phyloP scores from a whole-genome alignment of 2,113 vertebrate species.

The Zootoca vivipara region DNA sequence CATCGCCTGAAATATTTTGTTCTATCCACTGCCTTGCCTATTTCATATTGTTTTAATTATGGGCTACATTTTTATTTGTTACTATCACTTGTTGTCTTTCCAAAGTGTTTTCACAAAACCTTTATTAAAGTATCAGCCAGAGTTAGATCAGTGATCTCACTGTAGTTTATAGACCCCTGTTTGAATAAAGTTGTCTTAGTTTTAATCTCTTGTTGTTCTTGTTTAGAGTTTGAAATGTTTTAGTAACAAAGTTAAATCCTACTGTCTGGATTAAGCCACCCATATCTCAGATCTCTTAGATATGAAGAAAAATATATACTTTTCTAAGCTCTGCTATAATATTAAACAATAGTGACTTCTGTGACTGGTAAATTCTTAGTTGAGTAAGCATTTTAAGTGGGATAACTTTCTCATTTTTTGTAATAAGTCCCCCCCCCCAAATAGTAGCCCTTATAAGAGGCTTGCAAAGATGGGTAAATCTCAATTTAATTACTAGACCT shows the following conservation, averaged over 20 bases:
- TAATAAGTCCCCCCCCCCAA: neutral
- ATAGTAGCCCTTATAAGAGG: neutral
- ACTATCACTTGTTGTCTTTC: neutral
- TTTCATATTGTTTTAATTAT: neutral
- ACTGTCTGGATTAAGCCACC: neutral
- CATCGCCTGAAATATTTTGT: neutral
- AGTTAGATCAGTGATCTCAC: neutral
- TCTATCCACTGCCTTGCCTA: neutral
- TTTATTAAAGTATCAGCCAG: neutral
- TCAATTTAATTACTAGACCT: neutral
- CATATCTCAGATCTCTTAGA: neutral
- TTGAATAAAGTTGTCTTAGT: neutral
- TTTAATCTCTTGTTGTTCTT: neutral
- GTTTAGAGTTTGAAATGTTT: neutral
- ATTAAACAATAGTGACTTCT: neutral
- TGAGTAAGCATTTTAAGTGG: neutral
- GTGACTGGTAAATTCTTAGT: neutral
- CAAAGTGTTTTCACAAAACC: neutral
- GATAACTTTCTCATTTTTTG: neutral
- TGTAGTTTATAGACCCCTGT: neutral
- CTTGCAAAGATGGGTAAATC: neutral
- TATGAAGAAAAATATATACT: neutral
- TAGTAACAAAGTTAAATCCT: no score
- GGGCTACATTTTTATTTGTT: neutral
- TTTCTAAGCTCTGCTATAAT: neutral